phyloP scores from a whole-genome alignment of 37 sponge, comb jelly and placozoan genomes.

The Geodia barretti region DNA sequence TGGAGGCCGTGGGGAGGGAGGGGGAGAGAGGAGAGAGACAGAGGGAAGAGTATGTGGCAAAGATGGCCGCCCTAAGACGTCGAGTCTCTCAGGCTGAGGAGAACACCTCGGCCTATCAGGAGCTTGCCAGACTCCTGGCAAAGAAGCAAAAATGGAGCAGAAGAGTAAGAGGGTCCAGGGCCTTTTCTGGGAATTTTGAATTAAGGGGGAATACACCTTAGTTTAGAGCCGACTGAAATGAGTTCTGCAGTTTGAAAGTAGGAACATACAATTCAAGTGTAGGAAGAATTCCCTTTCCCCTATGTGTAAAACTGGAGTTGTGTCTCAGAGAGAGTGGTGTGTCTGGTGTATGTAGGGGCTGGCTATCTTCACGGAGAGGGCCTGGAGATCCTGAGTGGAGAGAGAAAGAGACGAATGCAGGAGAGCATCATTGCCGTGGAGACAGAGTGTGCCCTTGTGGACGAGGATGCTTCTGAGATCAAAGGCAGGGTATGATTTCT shows the following conservation, averaged over 20 bases:
- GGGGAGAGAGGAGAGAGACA: not conserved
- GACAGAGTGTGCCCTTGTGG: slow-evolving; percentile 2
- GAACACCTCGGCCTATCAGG: not conserved
- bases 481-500: slow-evolving; percentile 10
- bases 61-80: slow-evolving; percentile 9
- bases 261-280: no score
- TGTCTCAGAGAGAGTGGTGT: no score
- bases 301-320: no score
- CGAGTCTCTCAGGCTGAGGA: slow-evolving; percentile 7
- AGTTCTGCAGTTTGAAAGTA: no score
- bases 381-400: slow-evolving; percentile 24
- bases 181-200: no score
- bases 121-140: slow-evolving; percentile 4
- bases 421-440: slow-evolving; percentile 18
- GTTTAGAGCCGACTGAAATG: no score
- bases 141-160: no score
- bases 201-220: no score
- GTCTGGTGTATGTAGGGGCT: not conserved
- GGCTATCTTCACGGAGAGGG: slow-evolving; percentile 17
- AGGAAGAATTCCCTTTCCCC: no score
- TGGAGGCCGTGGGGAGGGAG: not conserved
- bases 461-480: slow-evolving; percentile 7
- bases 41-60: slow-evolving; percentile 10
- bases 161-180: no score
- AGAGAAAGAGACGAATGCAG: slow-evolving; percentile 11